Percentiles rank a stretch among this genome's conserved stretches.
These are phyloP conservation scores for Dicycla oo DNA, from an alignment of 2,888 invertebrate species.

Conservation along the genomic window DNA sequence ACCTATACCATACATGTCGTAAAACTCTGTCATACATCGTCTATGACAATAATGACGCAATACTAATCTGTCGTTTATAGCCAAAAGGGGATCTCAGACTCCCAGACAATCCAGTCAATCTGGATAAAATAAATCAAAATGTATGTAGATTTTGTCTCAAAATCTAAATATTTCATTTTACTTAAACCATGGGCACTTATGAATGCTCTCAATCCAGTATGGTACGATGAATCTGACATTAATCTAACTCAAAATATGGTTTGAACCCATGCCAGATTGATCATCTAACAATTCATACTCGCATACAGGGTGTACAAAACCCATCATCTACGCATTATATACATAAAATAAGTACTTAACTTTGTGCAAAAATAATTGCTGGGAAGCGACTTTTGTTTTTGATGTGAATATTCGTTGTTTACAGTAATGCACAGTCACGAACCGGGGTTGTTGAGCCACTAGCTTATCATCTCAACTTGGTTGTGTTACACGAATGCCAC, in stretches of 20 bases:
- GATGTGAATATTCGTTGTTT: too few relatives aligned
- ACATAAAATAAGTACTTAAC: too few relatives aligned
- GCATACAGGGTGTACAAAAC: background rate
- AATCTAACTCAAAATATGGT: background rate
- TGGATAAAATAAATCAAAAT: background rate
- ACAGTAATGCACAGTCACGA: too few relatives aligned
- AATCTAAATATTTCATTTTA: too few relatives aligned
- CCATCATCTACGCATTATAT: background rate
- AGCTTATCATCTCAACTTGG: too few relatives aligned
- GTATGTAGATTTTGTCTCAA: background rate
- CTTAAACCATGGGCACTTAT: too few relatives aligned
- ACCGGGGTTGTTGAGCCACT: too few relatives aligned
- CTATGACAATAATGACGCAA: background rate
- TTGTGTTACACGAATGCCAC: too few relatives aligned
- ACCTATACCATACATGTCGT: background rate
- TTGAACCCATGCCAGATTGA: background rate
- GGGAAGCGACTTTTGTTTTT: too few relatives aligned
- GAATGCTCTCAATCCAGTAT: background rate
- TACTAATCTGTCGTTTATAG: background rate
- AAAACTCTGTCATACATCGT: background rate
- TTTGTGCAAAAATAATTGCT: too few relatives aligned
- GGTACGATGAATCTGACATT: background rate
- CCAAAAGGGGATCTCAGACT: background rate
- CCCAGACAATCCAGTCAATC: background rate
- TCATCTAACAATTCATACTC: background rate